Conservation (phyloP, 1,140 invertebrate species). For the Amphibalanus amphitrite region DNA sequence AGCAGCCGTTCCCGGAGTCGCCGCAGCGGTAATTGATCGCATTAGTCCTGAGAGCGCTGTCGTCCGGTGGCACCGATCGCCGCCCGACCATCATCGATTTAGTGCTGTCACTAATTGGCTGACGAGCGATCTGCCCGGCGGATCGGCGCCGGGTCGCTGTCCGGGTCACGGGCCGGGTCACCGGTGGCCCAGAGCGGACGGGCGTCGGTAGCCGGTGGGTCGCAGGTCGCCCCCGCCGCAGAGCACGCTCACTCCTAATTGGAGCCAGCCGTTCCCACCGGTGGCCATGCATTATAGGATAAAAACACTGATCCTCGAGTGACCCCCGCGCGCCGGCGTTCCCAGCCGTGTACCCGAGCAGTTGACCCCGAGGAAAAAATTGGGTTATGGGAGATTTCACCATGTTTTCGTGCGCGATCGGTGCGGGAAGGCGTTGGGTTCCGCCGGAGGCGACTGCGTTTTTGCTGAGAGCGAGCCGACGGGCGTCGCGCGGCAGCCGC, state of each 20-base stretch:
- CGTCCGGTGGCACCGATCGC: not conserved
- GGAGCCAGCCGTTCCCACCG: not conserved
- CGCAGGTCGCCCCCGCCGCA: not conserved
- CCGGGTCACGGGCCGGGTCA: no score
- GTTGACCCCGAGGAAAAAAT: not conserved
- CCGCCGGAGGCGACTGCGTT: not conserved
- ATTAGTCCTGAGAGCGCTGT: not conserved
- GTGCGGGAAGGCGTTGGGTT: not conserved
- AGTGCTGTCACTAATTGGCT: not conserved
- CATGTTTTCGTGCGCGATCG: slow-evolving; percentile 1
- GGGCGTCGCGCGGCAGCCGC: not conserved
- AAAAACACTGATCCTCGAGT: not conserved
- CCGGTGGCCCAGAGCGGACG: no score
- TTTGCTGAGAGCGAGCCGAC: not conserved
- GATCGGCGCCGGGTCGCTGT: no score
- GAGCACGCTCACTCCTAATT: not conserved
- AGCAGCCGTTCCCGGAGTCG: no score
- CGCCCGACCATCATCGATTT: not conserved
- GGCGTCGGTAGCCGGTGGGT: not conserved
- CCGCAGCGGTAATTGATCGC: not conserved
- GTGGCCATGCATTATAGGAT: not conserved
- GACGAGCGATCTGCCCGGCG: not conserved
- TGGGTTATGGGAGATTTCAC: slow-evolving; percentile 1
- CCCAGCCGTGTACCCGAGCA: not conserved
- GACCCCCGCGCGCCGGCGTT: not conserved